Percentiles rank a stretch among this genome's conserved stretches.
phyloP scores from a whole-genome alignment of 2,113 vertebrate species.

The Brachyhypopomus gauderio region DNA sequence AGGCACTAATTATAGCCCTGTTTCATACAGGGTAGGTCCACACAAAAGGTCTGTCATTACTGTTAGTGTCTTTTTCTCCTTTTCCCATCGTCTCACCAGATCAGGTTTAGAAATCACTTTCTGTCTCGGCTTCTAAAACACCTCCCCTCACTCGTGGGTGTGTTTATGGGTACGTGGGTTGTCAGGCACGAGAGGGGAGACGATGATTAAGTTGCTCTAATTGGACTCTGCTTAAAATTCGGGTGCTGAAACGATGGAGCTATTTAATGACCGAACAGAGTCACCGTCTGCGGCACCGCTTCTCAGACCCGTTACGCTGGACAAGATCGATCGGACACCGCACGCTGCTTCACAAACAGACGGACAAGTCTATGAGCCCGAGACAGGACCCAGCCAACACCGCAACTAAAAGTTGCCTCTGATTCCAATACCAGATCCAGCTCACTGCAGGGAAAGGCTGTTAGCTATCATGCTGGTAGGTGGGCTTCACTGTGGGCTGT shows the following conservation, averaged over 20 bases:
- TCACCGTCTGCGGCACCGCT: conserved; percentile 3
- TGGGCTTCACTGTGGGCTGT: background rate
- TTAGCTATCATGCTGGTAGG: background rate
- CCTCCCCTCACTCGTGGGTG: background rate
- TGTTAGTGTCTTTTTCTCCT: background rate
- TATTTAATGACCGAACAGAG: conserved; percentile 28
- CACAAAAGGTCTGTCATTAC: background rate
- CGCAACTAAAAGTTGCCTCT: background rate
- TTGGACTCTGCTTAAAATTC: conserved; percentile 38
- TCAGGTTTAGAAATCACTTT: background rate
- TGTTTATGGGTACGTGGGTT: conserved; percentile 5
- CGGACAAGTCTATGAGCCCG: background rate
- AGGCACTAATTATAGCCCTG: conserved; percentile 12
- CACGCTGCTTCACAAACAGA: background rate
- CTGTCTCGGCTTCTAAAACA: background rate
- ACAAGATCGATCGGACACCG: conserved; percentile 22
- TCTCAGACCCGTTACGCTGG: conserved; percentile 17
- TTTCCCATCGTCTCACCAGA: background rate
- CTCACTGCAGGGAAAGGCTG: background rate
- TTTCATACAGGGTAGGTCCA: background rate
- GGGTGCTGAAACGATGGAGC: background rate
- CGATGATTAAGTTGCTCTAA: conserved; percentile 42
- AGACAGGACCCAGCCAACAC: background rate
- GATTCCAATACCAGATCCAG: background rate
- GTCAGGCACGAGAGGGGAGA: background rate